Conservation (phyloP, 2,888 invertebrate genomes). For the Dichetophora obliterata region DNA sequence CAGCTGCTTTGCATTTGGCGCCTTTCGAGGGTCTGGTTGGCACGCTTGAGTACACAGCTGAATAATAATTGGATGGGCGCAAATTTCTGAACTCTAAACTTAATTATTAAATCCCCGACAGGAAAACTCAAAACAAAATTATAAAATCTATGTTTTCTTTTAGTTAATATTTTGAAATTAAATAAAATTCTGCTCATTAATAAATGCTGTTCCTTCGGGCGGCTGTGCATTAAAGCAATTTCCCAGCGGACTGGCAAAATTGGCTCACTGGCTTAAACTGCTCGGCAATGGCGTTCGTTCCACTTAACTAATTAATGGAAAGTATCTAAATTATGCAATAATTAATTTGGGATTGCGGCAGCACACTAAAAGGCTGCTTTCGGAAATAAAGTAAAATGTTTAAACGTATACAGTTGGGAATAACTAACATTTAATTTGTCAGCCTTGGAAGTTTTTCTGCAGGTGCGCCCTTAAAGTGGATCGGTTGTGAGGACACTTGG, state of each 20-base stretch:
- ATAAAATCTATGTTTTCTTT: too few relatives aligned
- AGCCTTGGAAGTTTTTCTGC: too few relatives aligned
- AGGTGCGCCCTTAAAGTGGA: too few relatives aligned
- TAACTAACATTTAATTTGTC: too few relatives aligned
- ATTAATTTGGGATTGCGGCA: conserved; percentile 1
- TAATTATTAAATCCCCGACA: too few relatives aligned
- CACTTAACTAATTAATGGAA: neutral
- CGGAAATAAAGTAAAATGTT: too few relatives aligned
- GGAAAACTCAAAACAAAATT: neutral
- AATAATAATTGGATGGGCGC: neutral
- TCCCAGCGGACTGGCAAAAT: conserved; percentile 16
- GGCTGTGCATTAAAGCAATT: conserved; percentile 9
- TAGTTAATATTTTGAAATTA: neutral
- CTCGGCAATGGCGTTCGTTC: neutral
- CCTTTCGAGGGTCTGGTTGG: conserved; percentile 62
- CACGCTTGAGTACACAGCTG: conserved; percentile 49
- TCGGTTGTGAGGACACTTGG: too few relatives aligned
- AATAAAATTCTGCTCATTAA: neutral
- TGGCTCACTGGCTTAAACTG: neutral
- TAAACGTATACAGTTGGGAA: too few relatives aligned
- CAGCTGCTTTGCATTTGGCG: conserved; percentile 53
- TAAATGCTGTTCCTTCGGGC: neutral
- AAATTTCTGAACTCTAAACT: too few relatives aligned
- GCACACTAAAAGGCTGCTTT: neutral
- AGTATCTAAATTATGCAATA: neutral